These are phyloP conservation scores for Florisuga fusca DNA, from an alignment of 2,797 vertebrate genomes.

Conservation along the genomic window DNA sequence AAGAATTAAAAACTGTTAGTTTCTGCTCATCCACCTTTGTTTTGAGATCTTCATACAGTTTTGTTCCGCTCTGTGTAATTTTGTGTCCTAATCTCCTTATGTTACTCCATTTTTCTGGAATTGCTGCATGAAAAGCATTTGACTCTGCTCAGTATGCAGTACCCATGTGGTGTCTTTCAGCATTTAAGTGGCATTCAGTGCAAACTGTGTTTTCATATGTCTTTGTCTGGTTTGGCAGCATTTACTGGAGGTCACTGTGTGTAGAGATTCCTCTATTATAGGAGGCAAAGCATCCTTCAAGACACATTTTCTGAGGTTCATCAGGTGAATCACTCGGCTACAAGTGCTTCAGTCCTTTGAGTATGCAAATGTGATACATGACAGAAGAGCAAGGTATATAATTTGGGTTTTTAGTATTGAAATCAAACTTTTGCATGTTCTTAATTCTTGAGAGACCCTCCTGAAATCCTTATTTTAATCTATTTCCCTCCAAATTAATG, in stretches of 20 bases:
- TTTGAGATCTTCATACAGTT: not conserved
- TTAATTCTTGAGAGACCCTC: not conserved
- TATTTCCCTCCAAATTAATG: not conserved
- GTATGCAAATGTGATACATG: not conserved
- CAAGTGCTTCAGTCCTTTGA: not conserved
- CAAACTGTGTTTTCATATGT: not conserved
- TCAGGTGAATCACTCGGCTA: accelerated
- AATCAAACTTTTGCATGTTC: not conserved
- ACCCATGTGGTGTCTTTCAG: accelerated
- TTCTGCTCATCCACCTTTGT: not conserved
- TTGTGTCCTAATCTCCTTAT: not conserved
- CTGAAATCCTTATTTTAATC: constrained; percentile 7
- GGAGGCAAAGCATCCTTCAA: not conserved
- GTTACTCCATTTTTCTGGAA: not conserved
- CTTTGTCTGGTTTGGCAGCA: not conserved
- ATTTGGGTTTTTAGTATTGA: not conserved
- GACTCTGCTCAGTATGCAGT: not conserved
- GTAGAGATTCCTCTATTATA: not conserved
- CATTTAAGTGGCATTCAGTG: not conserved
- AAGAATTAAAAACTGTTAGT: not conserved
- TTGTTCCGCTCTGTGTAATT: not conserved
- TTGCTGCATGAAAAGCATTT: not conserved
- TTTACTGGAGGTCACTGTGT: not conserved
- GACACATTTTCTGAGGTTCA: not conserved
- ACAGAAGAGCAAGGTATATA: not conserved